Percentiles rank a stretch among this genome's conserved stretches.
These are phyloP conservation scores for Hypomecis punctinalis DNA, from an alignment of 2,888 invertebrate species.

Conservation along the genomic window DNA sequence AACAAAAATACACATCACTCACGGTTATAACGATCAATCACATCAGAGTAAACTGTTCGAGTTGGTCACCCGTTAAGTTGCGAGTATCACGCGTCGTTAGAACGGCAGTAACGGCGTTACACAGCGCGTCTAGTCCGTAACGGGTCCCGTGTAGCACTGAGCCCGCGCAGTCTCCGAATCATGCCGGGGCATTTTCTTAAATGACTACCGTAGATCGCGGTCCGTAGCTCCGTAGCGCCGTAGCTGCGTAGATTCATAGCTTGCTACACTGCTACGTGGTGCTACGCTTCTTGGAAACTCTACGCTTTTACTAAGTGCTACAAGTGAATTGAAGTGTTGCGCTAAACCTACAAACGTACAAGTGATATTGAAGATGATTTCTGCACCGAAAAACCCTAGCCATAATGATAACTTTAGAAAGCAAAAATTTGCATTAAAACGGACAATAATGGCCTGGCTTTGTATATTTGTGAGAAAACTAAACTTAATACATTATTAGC, in stretches of 20 bases:
- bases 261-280: background rate
- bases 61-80: conserved; percentile 27
- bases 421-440: too few relatives aligned
- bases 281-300: background rate
- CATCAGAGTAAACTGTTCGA: conserved; percentile 48
- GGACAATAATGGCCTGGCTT: too few relatives aligned
- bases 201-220: conserved; percentile 50
- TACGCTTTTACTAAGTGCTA: too few relatives aligned
- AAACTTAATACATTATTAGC: too few relatives aligned
- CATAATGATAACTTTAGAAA: too few relatives aligned
- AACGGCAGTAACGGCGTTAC: conserved; percentile 25
- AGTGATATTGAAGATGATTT: too few relatives aligned
- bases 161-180: conserved; percentile 78
- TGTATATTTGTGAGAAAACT: too few relatives aligned
- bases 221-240: conserved; percentile 45
- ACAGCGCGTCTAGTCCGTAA: conserved; percentile 49
- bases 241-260: conserved; percentile 46
- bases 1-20: conserved; percentile 60
- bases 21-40: conserved; percentile 64
- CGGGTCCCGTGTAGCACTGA: conserved; percentile 67
- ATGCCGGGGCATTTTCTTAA: conserved; percentile 58
- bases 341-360: too few relatives aligned
- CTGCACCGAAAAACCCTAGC: too few relatives aligned
- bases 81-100: conserved; percentile 21
- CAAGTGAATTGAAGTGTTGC: too few relatives aligned